Evolutionary conservation across 2,888 invertebrate species (phyloP), one percentile per base, ranked within the genome.

Genomic region (Nemurella pictetii): DNA sequence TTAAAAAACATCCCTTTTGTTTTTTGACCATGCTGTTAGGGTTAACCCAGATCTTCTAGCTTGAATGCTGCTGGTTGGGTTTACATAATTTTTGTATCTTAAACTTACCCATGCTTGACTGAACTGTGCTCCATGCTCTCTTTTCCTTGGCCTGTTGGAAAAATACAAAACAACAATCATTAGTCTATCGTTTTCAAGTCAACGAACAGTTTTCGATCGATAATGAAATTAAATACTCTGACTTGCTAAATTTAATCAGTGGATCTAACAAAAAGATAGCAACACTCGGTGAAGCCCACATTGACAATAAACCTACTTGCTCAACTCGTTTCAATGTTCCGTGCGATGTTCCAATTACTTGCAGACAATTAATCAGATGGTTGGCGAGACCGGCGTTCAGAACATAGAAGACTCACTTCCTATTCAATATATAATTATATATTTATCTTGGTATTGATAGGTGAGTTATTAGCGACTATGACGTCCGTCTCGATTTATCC

Each of bases 131-230:
- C 90, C 90, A 90, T 90, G 85, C 87, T 89, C 87, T 89, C 89
- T 86, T 90, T 90, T 72, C 90, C 90, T 88, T 90, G 91, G 87
- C 90, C 91, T 91, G 87, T 55, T 87, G 88, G 83, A 83, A 85
- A 85, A 84, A 74, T 26, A 55, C 30, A 82, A 81, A 81, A 3
- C 0, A 72, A 83, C n/a, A 74, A 15, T 55, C 2, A 83, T 36
- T 55, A 55, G 75, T 25, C 25, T 12, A 35, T 27, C 80, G 0
- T 27, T 5, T 4, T 27, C 7, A 7, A 26, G 75, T 25, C 75
- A 75, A 75, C 7, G 9, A 27, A 3, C 26, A 25, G 20, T 9
- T 75, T 28, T 7, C 75, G 26, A 75, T 75, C 5, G 15, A 55
- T 15, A 2, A 20, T 3, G 9, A 20, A 2, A 55, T 55, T 20